Conservation (phyloP, 2,113 vertebrate genomes). For the Entelurus aequoreus region DNA sequence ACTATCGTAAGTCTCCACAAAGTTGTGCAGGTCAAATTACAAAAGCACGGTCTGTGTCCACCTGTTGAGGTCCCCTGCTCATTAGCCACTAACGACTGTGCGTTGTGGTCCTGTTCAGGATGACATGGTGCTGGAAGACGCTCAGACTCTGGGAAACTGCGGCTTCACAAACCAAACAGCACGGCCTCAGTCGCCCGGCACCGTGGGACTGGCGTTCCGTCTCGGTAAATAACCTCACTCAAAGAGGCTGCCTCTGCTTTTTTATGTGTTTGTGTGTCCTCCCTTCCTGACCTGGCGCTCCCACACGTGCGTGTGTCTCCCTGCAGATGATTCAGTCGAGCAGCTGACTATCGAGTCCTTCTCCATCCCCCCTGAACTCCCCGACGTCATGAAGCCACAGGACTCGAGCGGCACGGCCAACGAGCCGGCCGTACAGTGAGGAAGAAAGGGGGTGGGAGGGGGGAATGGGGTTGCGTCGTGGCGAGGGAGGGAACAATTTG, state of each 20-base stretch:
- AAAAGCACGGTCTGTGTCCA: too few relatives aligned
- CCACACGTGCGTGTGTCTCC: neutral
- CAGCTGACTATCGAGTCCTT: slow-evolving; percentile 81
- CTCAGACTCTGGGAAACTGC: slow-evolving; percentile 84
- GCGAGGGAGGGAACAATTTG: slow-evolving; percentile 23
- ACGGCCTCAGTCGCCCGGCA: slow-evolving; percentile 84
- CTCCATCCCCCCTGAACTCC: slow-evolving; percentile 87
- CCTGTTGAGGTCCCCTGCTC: too few relatives aligned
- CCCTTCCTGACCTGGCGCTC: neutral
- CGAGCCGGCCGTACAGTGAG: slow-evolving; percentile 87
- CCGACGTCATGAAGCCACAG: slow-evolving; percentile 91
- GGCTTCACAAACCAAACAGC: slow-evolving; percentile 91
- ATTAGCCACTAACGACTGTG: neutral
- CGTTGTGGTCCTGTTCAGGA: slow-evolving; percentile 64
- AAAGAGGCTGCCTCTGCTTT: neutral
- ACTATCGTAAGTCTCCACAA: too few relatives aligned
- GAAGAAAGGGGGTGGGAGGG: slow-evolving; percentile 12
- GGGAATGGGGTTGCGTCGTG: neutral
- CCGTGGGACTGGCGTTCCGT: slow-evolving; percentile 84
- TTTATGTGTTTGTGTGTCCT: neutral
- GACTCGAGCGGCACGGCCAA: slow-evolving; percentile 86
- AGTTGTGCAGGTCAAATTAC: too few relatives aligned
- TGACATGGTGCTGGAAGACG: slow-evolving; percentile 81
- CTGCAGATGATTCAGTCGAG: slow-evolving; percentile 83
- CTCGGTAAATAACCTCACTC: slow-evolving; percentile 60